Conservation (phyloP, 1,140 invertebrate genomes). For the Neodiprion virginianus region DNA sequence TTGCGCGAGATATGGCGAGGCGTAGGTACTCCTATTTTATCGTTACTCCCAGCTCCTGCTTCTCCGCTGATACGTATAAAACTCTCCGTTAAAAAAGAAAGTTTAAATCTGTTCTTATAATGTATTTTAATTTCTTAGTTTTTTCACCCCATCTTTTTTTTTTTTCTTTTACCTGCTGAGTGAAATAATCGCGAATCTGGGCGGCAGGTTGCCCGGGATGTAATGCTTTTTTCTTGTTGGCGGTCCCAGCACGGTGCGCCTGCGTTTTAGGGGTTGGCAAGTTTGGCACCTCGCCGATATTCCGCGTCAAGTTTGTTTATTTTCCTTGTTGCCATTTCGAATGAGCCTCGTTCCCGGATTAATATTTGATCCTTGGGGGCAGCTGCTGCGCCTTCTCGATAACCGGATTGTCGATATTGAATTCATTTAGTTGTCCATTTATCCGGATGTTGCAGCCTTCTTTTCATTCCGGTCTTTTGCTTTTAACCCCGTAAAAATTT, state of each 20-base stretch:
- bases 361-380: neutral
- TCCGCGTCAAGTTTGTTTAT: neutral
- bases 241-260: neutral
- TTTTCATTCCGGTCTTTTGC: too few species aligned
- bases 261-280: neutral
- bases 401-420: conserved; percentile 3
- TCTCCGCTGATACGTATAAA: neutral
- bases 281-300: too few species aligned
- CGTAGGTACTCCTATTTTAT: too few species aligned
- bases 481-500: too few species aligned
- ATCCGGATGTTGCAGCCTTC: too few species aligned
- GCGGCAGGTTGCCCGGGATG: neutral
- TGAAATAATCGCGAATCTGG: neutral
- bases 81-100: neutral
- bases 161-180: neutral
- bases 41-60: neutral
- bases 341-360: neutral
- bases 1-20: too few species aligned
- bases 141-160: neutral
- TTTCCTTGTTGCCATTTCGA: neutral
- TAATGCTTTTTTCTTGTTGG: neutral
- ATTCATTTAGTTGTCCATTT: neutral
- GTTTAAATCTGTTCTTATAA: neutral
- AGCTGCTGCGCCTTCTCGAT: neutral
- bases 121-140: too few species aligned